These are phyloP conservation scores for Rhyacophila evoluta DNA, from an alignment of 2,888 invertebrate genomes.

Conservation along the genomic window DNA sequence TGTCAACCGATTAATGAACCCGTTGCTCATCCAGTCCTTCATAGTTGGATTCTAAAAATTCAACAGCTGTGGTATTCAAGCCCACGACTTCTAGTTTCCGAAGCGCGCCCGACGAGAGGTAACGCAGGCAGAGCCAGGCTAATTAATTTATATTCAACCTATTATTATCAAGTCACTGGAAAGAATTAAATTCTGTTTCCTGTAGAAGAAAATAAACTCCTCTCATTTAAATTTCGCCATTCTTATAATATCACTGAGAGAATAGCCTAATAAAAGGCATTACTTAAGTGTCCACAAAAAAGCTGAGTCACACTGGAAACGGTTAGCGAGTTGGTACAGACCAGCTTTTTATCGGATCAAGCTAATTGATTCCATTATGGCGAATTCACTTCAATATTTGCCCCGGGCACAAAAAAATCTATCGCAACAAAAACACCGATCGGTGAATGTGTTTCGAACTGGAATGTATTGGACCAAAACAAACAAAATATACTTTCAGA, in stretches of 20 bases:
- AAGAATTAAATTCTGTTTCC: no score
- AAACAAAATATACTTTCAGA: not conserved
- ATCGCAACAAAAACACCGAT: not conserved
- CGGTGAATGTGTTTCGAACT: not conserved
- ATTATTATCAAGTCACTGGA: no score
- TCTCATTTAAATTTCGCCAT: not conserved
- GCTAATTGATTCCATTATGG: conserved; percentile 51
- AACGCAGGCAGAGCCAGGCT: no score
- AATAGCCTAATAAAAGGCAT: conserved; percentile 32
- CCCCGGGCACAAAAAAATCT: not conserved
- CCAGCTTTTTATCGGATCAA: conserved; percentile 39
- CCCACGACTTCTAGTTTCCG: no score
- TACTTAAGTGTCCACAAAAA: conserved; percentile 30
- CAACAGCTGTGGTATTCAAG: no score
- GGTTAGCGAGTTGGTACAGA: not conserved
- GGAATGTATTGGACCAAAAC: not conserved
- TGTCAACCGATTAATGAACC: no score
- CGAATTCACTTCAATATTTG: not conserved
- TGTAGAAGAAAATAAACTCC: not conserved
- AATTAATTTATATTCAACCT: no score
- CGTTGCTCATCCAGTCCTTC: no score
- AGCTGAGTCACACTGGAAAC: conserved; percentile 44
- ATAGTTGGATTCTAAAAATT: no score
- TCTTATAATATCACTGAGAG: not conserved
- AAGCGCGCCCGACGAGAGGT: no score